Base-by-base conservation (phyloP, 2,113 vertebrate species). In the Sitta europaea region DNA sequence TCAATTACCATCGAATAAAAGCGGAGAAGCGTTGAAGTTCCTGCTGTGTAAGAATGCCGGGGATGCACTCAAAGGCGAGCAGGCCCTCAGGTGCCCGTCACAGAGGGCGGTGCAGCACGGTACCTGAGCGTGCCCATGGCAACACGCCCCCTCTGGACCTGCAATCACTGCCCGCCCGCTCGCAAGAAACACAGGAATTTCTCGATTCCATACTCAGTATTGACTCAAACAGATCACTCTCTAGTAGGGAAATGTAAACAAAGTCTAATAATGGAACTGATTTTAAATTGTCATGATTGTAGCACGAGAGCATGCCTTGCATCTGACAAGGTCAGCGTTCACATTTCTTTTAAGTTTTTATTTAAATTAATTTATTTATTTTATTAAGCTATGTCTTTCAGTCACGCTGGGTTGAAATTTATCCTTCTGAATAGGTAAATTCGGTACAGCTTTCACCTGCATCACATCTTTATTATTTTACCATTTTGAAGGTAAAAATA, bases 91-190 rank as follows among this genome's bases (percentile, higher is more conserved):
- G 1, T 10, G 0, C 8, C 36, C 63, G 1, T 10, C 5, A 0
- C 11, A 0, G 1, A 1, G 5, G 53, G 42, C 42, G 40, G 40
- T 13, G 40, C 11, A 38, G 48, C 23, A 0, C 14, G 0, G 20
- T 0, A 2, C 14, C 3, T 15, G 35, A 7, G 9, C 2, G 0
- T 0, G 10, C 0, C 5, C 11, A 2, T 1, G 40, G 14, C 3
- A 12, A 23, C 1, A 1, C 5, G 0, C 23, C 5, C 21, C 6
- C 23, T 21, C 28, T 9, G 24, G 9, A 20, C 14, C 15, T 35
- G 40, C 6, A 58, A 12, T 29, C 45, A 0, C 33, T 8, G 29
- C 4, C 33, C 28, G 59, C 10, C 63, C 5, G 11, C 7, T 12
- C 22, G 21, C 1, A 0, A 9, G 15, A 16, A 31, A 43, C 21